Base-by-base conservation (phyloP, 2,113 vertebrate species). In the Ranitomeya variabilis region DNA sequence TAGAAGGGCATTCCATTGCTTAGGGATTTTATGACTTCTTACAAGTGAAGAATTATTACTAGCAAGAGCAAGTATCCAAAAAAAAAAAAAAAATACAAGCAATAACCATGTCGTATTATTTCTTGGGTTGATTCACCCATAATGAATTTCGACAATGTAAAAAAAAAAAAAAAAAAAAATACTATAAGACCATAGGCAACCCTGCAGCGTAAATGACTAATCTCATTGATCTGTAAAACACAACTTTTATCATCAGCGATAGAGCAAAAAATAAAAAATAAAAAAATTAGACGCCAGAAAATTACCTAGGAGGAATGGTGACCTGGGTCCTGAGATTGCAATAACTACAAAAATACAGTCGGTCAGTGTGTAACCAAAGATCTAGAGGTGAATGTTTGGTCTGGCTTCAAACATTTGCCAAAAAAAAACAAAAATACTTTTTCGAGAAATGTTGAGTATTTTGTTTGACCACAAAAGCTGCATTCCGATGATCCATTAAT, bases 1-100 rank as follows among this genome's bases (percentile, higher is more conserved):
- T 89, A 89, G 87, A 89, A 89, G 87, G 87, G 87, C 81, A 89
- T 89, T 89, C 87, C 87, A 84, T 52, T 59, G 81, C 82, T 78
- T 85, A 85, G 60, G 87, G 87, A 89, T 69, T 89, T 85, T 85
- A 85, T 69, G 82, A 84, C 73, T 85, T 77, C 66, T 83, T 64
- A 37, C 71, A 66, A 52, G 87, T 62, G 14, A 84, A 89, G 81
- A 85, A 69, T 89, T 84, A 80, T 80, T 87, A 89, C 84, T 31
- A 66, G 55, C 16, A 37, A 18, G 74, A 66, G 23, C 55, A 89
- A 85, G 67, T 13, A 78, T 79, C 80, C 14, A 80, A 37, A 76
- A n/a, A 19, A 7, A 83, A 73, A 54, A 14, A 69, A 31, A n/a
- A 54, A 52, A 52, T 57, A 69, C n/a, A 57, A 73, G 21, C 10